phyloP scores from a whole-genome alignment of 2,113 vertebrate genomes.

The Anseranas semipalmata region DNA sequence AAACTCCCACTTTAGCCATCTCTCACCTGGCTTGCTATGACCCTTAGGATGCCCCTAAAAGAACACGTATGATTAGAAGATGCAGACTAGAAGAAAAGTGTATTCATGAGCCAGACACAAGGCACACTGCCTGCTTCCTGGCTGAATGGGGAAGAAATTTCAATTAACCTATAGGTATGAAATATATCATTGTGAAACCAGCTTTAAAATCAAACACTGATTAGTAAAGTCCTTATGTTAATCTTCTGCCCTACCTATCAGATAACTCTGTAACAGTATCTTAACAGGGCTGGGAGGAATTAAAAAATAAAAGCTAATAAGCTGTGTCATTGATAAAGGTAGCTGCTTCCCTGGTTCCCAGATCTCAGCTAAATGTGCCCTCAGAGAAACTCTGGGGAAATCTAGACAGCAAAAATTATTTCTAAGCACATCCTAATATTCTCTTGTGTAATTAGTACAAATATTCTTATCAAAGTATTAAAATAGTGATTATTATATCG shows the following conservation, averaged over 20 bases:
- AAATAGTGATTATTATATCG: not conserved
- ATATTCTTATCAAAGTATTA: constrained; percentile 10
- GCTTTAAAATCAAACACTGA: not conserved
- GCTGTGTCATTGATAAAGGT: not conserved
- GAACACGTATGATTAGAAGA: not conserved
- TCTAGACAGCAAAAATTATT: constrained; percentile 14
- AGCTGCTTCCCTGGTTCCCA: not conserved
- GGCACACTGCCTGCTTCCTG: not conserved
- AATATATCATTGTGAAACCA: not conserved
- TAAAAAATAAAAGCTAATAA: not conserved
- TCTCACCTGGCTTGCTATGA: not conserved
- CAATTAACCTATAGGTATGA: not conserved
- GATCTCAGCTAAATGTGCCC: not conserved
- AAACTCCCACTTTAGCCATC: not conserved
- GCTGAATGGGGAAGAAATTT: not conserved
- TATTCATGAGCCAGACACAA: not conserved
- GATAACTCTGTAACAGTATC: not conserved
- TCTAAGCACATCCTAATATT: constrained; percentile 16
- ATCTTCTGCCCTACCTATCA: not conserved
- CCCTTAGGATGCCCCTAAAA: not conserved
- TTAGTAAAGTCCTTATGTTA: not conserved
- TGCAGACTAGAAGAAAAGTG: not conserved
- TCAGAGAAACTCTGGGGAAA: constrained; percentile 29
- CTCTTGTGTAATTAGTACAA: constrained; percentile 25
- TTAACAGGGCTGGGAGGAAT: not conserved